phyloP scores from a whole-genome alignment of 2,888 invertebrate genomes.

The Dendrolimus houi region DNA sequence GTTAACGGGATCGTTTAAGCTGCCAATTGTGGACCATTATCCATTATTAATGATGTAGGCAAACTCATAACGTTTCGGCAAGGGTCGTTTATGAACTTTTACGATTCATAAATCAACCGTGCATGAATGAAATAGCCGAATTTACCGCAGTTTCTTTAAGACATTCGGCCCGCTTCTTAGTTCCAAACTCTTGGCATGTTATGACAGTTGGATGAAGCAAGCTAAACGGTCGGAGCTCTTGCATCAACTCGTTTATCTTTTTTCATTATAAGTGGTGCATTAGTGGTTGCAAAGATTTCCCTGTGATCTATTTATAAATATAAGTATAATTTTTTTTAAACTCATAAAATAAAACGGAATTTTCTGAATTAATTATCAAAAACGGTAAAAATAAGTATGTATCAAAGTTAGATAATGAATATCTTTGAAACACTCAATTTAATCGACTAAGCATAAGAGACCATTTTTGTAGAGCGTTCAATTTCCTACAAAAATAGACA shows the following conservation, averaged over 20 bases:
- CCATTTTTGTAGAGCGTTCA: too few species aligned
- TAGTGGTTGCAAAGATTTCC: neutral
- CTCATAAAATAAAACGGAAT: too few species aligned
- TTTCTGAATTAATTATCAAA: too few species aligned
- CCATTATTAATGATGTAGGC: conserved; percentile 42
- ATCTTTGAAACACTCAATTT: too few species aligned
- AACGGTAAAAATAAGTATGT: too few species aligned
- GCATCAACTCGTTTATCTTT: neutral
- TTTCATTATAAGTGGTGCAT: neutral
- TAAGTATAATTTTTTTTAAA: too few species aligned
- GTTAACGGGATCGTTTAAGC: conserved; percentile 17
- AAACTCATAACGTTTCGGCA: conserved; percentile 34
- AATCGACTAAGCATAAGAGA: too few species aligned
- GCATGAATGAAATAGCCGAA: conserved; percentile 16
- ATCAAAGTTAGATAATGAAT: too few species aligned
- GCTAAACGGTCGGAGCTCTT: neutral
- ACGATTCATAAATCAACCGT: conserved; percentile 44
- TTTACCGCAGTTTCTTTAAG: conserved; percentile 26
- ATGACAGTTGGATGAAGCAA: conserved; percentile 1
- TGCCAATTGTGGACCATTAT: conserved; percentile 39
- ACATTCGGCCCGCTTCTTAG: conserved; percentile 13
- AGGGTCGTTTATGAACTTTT: conserved; percentile 41
- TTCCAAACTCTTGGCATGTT: conserved; percentile 4
- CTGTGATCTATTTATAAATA: neutral
- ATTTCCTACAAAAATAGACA: too few species aligned